A percentile compares a stretch with the other conserved stretches of the same genome.
Conservation (phyloP, 2,113 vertebrate genomes). For the Mus spicilegus region DNA sequence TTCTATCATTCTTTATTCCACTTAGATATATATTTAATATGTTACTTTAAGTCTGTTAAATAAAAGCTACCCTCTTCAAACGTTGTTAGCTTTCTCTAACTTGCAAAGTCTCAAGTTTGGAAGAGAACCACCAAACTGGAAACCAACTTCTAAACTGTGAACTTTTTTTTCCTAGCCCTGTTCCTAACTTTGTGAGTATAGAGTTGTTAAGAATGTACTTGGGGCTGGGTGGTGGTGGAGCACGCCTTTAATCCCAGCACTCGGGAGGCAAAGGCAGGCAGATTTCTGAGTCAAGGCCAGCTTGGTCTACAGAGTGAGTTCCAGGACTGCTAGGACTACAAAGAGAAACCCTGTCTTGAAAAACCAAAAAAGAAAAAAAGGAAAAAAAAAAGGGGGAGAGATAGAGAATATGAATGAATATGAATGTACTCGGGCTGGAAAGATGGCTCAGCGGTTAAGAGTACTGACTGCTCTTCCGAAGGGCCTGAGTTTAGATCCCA, state of each 20-base stretch:
- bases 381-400: too few species aligned
- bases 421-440: background rate
- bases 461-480: too few species aligned
- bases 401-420: background rate
- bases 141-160: conserved; percentile 12
- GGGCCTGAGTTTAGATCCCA: too few species aligned
- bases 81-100: background rate
- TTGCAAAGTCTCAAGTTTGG: conserved; percentile 5
- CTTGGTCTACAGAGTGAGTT: too few species aligned
- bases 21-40: conserved; percentile 44
- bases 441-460: too few species aligned
- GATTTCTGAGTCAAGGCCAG: too few species aligned
- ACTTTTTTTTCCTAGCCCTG: background rate
- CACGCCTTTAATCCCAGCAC: too few species aligned
- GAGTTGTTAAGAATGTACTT: conserved; percentile 36
- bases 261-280: too few species aligned
- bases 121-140: conserved; percentile 20
- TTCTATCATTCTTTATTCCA: conserved; percentile 31
- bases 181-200: background rate
- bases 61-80: conserved; percentile 49
- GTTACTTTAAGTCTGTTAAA: conserved; percentile 61
- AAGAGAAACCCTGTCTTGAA: too few species aligned
- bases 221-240: too few species aligned
- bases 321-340: too few species aligned
- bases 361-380: too few species aligned